A percentile compares a stretch with the other conserved stretches of the same genome.
phyloP scores from a whole-genome alignment of 2,888 invertebrate genomes.

The Seira musarum region DNA sequence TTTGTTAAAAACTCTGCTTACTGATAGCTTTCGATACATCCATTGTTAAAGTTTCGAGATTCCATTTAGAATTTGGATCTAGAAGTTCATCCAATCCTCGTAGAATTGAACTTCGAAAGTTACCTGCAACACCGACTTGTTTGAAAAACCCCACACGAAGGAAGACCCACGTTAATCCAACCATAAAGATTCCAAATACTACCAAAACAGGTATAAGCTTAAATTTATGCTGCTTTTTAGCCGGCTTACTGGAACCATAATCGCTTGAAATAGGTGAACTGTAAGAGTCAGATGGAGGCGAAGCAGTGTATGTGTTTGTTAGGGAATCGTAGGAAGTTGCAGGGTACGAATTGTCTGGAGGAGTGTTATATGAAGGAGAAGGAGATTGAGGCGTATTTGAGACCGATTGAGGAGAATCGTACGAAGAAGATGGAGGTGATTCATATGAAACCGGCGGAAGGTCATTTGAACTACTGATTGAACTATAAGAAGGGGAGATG shows the following conservation, averaged over 20 bases:
- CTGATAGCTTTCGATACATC: slow-evolving; percentile 18
- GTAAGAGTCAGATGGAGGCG: neutral
- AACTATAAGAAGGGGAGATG: no score
- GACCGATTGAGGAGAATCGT: no score
- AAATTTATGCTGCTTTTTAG: slow-evolving; percentile 32
- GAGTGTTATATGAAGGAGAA: neutral
- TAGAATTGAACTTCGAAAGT: slow-evolving; percentile 11
- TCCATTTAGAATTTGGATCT: neutral
- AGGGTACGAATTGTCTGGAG: slow-evolving; percentile 2
- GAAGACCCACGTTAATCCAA: slow-evolving; percentile 36
- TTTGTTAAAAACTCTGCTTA: no score
- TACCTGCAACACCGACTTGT: slow-evolving; percentile 41
- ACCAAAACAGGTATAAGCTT: slow-evolving; percentile 29
- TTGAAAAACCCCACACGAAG: slow-evolving; percentile 39
- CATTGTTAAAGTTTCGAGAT: slow-evolving; percentile 11
- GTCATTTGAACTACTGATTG: neutral
- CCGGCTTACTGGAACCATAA: neutral
- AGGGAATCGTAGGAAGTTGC: neutral
- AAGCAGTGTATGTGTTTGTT: neutral
- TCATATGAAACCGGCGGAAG: slow-evolving; percentile 6
- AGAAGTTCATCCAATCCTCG: neutral
- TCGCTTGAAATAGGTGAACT: neutral
- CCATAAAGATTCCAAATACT: slow-evolving; percentile 4
- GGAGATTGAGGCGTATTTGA: neutral
- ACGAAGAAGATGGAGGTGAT: slow-evolving; percentile 15